Evolutionary conservation across 1,140 invertebrate species (phyloP).

Genomic region (Bombus huntii): DNA sequence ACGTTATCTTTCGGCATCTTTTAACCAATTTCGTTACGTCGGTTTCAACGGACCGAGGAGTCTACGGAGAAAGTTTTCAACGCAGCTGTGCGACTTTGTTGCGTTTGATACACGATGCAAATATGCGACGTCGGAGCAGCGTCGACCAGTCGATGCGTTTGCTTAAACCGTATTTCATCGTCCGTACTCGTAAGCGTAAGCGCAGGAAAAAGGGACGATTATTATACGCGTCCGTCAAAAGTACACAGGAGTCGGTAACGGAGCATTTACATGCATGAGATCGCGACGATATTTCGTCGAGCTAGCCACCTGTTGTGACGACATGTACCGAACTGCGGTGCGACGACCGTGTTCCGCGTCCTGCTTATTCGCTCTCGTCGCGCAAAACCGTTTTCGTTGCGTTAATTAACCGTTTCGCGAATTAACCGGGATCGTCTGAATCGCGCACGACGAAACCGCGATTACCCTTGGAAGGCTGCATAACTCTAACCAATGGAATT

Average conservation of each 20-base stretch:
- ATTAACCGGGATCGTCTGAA: neutral
- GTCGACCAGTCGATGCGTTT: too few species aligned
- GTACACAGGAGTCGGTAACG: neutral
- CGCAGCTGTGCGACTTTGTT: too few species aligned
- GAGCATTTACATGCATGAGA: conserved; percentile 11
- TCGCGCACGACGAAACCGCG: neutral
- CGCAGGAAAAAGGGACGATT: neutral
- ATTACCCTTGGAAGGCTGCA: neutral
- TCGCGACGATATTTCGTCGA: conserved; percentile 19
- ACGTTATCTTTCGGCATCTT: too few species aligned
- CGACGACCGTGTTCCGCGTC: neutral
- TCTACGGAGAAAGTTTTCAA: too few species aligned
- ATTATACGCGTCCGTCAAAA: neutral
- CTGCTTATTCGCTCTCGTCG: neutral
- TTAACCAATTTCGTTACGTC: too few species aligned
- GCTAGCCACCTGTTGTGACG: conserved; percentile 51
- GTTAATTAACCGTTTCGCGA: conserved; percentile 42
- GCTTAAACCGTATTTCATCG: too few species aligned
- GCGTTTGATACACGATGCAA: too few species aligned
- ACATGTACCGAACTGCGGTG: conserved; percentile 15
- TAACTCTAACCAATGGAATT: neutral
- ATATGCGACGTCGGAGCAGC: too few species aligned
- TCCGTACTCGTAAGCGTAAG: too few species aligned
- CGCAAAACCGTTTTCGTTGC: conserved; percentile 27
- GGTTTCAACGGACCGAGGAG: too few species aligned